A percentile compares a stretch with the other conserved stretches of the same genome.
Conservation (phyloP, 2,113 vertebrate genomes). For the Ailuropoda melanoleuca region DNA sequence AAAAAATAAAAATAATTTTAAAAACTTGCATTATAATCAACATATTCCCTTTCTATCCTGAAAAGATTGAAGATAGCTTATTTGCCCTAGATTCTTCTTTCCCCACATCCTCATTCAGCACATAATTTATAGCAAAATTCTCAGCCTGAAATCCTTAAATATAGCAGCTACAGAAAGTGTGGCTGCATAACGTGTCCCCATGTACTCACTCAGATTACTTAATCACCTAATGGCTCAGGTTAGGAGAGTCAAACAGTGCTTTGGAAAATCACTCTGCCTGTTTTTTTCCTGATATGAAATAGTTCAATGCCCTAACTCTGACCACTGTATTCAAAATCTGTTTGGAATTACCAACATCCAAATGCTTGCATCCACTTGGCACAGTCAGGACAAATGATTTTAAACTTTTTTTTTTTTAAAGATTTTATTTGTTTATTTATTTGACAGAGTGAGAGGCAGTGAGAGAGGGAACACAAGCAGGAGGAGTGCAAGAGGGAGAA, state of each 20-base stretch:
- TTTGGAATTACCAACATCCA: neutral
- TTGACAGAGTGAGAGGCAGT: no score
- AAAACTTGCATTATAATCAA: neutral
- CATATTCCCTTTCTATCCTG: neutral
- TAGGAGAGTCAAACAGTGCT: neutral
- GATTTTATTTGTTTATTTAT: no score
- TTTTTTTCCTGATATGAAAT: neutral
- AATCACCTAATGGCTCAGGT: neutral
- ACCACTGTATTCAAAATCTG: neutral
- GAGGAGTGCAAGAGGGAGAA: no score
- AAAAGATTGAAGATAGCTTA: neutral
- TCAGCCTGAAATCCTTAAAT: neutral
- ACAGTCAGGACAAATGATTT: neutral
- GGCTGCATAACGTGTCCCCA: neutral
- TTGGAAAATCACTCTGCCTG: neutral
- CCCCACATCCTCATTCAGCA: neutral
- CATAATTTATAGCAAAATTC: neutral
- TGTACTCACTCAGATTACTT: neutral
- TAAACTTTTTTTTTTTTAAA: no score
- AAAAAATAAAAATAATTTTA: no score
- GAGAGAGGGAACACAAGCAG: no score
- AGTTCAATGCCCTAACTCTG: neutral
- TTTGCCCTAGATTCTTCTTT: neutral
- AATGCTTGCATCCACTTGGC: neutral
- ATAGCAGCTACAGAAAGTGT: neutral